phyloP scores from a whole-genome alignment of 2,797 vertebrate genomes.

The Sebastes dallii region DNA sequence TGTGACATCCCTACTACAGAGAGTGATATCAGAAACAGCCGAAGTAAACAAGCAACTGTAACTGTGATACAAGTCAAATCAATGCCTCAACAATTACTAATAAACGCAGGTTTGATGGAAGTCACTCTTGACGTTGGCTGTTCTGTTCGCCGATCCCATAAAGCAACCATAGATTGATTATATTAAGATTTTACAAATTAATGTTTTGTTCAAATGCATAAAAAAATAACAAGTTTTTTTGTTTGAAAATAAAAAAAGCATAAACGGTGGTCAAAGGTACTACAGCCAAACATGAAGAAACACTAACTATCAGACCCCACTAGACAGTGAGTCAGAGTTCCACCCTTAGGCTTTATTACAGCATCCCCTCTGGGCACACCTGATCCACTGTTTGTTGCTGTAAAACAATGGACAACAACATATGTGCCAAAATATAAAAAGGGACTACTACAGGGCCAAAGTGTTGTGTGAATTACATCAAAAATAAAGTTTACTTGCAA shows the following conservation, averaged over 20 bases:
- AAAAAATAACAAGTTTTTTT: background rate
- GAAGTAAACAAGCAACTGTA: background rate
- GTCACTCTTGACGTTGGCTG: background rate
- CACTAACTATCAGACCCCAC: background rate
- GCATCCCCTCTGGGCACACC: background rate
- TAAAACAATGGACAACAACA: background rate
- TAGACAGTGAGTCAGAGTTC: background rate
- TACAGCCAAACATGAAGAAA: background rate
- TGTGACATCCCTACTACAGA: background rate
- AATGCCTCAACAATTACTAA: background rate
- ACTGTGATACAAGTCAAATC: background rate
- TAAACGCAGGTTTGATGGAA: background rate
- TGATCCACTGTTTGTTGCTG: background rate
- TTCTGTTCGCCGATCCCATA: background rate
- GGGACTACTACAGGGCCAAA: background rate
- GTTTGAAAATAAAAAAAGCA: no score
- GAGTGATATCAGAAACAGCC: background rate
- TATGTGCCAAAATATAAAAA: background rate
- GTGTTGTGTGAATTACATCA: background rate
- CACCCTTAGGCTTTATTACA: background rate
- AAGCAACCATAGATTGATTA: background rate
- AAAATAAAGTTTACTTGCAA: background rate
- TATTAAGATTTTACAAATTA: background rate
- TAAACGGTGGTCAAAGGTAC: background rate
- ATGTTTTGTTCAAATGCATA: background rate